Evolutionary conservation across 2,888 invertebrate species (phyloP).

Genomic region (Lasiommata megera): DNA sequence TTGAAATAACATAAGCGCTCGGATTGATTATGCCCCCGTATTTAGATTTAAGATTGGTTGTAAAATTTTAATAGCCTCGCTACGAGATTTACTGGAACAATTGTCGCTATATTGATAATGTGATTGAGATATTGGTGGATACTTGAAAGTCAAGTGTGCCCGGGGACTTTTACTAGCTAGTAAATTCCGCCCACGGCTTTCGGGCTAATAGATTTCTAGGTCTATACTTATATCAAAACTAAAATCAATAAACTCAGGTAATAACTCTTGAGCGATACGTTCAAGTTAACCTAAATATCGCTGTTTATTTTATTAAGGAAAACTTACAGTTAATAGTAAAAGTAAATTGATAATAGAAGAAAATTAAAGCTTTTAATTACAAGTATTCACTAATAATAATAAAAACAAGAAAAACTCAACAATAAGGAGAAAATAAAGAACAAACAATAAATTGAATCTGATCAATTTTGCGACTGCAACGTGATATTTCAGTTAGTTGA

Average conservation of each 20-base stretch:
- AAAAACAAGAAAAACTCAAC: no score
- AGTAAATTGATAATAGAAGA: no score
- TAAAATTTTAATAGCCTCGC: slow-evolving; percentile 43
- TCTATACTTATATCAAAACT: not conserved
- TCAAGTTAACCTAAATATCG: not conserved
- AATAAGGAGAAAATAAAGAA: no score
- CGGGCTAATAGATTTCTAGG: not conserved
- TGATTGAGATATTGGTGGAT: slow-evolving; percentile 28
- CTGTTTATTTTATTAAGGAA: no score
- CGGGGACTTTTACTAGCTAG: not conserved
- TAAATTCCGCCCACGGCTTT: not conserved
- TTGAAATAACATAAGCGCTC: slow-evolving; percentile 58
- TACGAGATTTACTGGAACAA: slow-evolving; percentile 13
- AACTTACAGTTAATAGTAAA: no score
- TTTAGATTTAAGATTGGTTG: slow-evolving; percentile 47
- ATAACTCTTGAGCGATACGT: not conserved
- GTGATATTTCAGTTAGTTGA: no score
- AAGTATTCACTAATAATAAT: no score
- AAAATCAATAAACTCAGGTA: not conserved
- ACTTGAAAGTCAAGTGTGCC: slow-evolving; percentile 29
- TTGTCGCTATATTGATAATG: slow-evolving; percentile 24
- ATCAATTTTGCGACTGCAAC: no score
- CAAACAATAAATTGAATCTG: no score
- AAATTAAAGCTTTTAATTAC: no score
- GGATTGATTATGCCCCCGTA: slow-evolving; percentile 44